Percentiles rank a stretch among this genome's conserved stretches.
Evolutionary conservation across 2,888 invertebrate species (phyloP).

Genomic region (Digitonthophagus gazella): DNA sequence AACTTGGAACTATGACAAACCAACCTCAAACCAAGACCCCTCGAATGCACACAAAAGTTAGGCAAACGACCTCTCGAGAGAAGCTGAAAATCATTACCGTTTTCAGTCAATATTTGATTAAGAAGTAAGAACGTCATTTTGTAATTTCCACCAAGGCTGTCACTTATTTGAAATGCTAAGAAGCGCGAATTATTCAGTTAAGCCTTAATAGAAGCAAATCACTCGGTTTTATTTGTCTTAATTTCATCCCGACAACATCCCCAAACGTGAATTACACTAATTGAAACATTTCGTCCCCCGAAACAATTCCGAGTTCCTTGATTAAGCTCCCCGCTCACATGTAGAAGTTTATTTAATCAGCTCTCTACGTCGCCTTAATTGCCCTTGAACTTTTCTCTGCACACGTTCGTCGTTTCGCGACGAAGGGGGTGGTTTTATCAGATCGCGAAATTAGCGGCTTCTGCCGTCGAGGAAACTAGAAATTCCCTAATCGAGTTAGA

Average conservation of each 20-base stretch:
- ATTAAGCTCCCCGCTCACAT: background rate
- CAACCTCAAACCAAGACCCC: background rate
- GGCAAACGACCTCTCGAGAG: too few relatives aligned
- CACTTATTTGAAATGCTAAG: background rate
- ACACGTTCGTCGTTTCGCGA: background rate
- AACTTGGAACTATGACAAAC: background rate
- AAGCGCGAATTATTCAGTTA: background rate
- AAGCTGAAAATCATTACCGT: background rate
- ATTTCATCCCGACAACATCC: background rate
- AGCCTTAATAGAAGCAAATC: background rate
- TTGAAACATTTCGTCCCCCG: background rate
- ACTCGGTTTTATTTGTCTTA: background rate
- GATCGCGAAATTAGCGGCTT: background rate
- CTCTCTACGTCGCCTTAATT: background rate
- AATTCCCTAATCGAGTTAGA: constrained; percentile 11
- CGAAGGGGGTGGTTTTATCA: background rate
- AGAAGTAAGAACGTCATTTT: too few relatives aligned
- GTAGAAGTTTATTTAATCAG: background rate
- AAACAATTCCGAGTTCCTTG: background rate
- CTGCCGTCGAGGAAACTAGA: background rate
- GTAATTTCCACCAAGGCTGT: background rate
- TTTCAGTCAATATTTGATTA: background rate
- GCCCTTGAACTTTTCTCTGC: background rate
- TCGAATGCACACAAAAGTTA: background rate
- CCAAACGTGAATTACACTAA: background rate